Conservation (phyloP, 2,888 invertebrate genomes). For the Lottia scabra region DNA sequence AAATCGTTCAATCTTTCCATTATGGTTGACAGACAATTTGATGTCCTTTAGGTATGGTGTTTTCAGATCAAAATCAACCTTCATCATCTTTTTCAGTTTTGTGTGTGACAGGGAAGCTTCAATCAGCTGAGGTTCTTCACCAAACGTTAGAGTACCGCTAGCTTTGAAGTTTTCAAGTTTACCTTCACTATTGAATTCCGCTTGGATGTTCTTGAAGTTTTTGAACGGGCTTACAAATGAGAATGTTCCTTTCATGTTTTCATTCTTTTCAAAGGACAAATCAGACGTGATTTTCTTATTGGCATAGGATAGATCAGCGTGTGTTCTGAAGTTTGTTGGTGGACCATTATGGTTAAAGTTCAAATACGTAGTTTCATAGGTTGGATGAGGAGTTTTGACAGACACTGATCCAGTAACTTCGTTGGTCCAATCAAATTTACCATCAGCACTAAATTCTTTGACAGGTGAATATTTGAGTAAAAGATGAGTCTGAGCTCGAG, state of each 20-base stretch:
- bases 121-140: neutral
- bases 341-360: too few species aligned
- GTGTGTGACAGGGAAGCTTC: slow-evolving; percentile 8
- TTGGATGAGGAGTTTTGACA: neutral
- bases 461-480: slow-evolving; percentile 1
- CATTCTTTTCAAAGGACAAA: too few species aligned
- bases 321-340: too few species aligned
- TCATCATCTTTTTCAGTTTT: neutral
- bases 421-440: slow-evolving; percentile 1
- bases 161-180: neutral
- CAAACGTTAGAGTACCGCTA: slow-evolving; percentile 7
- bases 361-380: too few species aligned
- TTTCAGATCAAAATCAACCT: slow-evolving; percentile 5
- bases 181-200: slow-evolving; percentile 11
- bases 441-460: slow-evolving; percentile 7
- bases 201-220: neutral
- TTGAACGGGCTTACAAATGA: too few species aligned
- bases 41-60: slow-evolving; percentile 8
- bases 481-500: neutral
- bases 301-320: too few species aligned
- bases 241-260: too few species aligned
- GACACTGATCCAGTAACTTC: slow-evolving; percentile 1
- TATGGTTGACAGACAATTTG: neutral
- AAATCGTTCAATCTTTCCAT: neutral
- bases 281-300: too few species aligned